Evolutionary conservation across 2,113 vertebrate species (phyloP).

Genomic region (Rhodinocichla rosea): DNA sequence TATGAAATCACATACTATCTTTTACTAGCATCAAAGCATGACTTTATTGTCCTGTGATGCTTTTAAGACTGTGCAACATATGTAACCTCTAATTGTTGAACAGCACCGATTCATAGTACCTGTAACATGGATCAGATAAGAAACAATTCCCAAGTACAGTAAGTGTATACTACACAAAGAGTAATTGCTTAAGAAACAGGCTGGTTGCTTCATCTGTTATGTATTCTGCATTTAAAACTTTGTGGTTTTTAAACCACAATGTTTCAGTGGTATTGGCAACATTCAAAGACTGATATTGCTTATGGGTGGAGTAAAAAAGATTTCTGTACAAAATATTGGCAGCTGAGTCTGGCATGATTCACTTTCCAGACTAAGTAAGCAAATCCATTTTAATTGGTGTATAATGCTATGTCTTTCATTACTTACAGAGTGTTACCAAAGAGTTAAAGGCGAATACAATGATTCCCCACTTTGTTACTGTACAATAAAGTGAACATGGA

Average conservation of each 20-base stretch:
- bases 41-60: neutral
- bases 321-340: constrained; percentile 23
- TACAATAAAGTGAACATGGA: neutral
- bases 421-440: neutral
- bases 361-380: neutral
- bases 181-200: neutral
- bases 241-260: constrained; percentile 19
- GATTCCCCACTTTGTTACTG: neutral
- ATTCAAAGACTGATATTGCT: neutral
- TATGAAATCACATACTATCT: neutral
- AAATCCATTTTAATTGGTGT: neutral
- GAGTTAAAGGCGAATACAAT: neutral
- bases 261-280: constrained; percentile 33
- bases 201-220: constrained; percentile 4
- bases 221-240: neutral
- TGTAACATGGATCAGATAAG: neutral
- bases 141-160: neutral
- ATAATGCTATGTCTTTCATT: neutral
- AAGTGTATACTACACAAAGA: neutral
- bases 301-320: constrained; percentile 27
- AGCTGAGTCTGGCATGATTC: neutral
- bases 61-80: neutral
- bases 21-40: neutral
- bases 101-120: neutral
- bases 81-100: neutral